Evolutionary conservation across 1,140 invertebrate species (phyloP), one percentile per base, ranked within the genome.

Genomic region (Scaptomyza pallida): DNA sequence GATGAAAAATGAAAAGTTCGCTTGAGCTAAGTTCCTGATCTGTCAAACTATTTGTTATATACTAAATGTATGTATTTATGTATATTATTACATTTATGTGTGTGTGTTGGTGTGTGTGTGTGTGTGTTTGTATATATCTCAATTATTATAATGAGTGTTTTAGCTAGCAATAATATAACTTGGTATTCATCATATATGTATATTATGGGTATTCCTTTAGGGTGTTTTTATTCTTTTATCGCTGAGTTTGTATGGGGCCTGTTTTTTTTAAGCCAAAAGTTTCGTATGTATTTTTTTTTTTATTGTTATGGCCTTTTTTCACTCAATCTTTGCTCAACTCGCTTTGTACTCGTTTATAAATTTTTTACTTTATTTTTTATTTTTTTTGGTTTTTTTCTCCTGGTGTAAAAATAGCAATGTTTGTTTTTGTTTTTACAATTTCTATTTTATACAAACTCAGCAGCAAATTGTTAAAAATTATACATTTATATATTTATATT

Each of bases 331-430:
- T 51, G 60, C 65, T 59, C 55, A 75, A 82, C 69, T n/a, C n/a
- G 51, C 61, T 85, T 86, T 83, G 83, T 89, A 89, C 83, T 89
- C 72, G 72, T 79, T 79, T 72, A 70, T 72, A 68, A 43, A 35
- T 57, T 63, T n/a, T 37, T 50, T 21, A 21, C 33, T 40, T 59
- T 33, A 43, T 43, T 15, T 33, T 48, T 43, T 15, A 15, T 35
- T 33, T 30, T 52, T 23, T 33, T 30, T 52, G 45, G 64, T 48
- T 59, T 61, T 59, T 61, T 69, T 60, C 59, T 72, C 52, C 67
- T 69, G 68, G 88, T 89, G 88, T 90, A 89, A 90, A 90, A 89
- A 89, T 90, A 90, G 72, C 72, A 81, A 81, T 80, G 75, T 40
- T 30, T 69, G 45, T 44, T 37, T 54, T 33, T 12, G n/a, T 37